Conservation (phyloP, 1,140 invertebrate species). For the Drosophila micromelanica region DNA sequence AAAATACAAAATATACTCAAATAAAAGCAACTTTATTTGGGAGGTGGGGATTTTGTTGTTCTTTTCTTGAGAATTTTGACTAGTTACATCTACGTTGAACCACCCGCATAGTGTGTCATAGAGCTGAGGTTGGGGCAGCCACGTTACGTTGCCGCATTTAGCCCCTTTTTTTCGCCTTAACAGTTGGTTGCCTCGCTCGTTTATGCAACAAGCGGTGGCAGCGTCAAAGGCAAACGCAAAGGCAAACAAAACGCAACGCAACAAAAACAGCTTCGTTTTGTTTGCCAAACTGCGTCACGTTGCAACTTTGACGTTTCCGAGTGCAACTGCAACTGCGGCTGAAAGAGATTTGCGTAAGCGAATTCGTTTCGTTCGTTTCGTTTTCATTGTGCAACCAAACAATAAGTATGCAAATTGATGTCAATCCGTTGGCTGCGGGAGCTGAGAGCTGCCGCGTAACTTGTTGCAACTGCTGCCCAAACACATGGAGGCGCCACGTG, state of each 20-base stretch:
- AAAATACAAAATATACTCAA: no score
- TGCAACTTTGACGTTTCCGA: slow-evolving; percentile 52
- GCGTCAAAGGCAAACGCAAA: slow-evolving; percentile 11
- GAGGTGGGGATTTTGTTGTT: neutral
- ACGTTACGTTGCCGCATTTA: neutral
- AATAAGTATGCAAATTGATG: slow-evolving; percentile 47
- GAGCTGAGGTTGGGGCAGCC: no score
- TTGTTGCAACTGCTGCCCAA: slow-evolving; percentile 46
- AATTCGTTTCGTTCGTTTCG: slow-evolving; percentile 62
- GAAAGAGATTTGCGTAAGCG: slow-evolving; percentile 78
- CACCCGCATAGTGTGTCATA: neutral
- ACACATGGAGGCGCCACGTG: slow-evolving; percentile 38
- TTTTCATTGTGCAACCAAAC: slow-evolving; percentile 43
- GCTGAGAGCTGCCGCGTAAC: slow-evolving; percentile 32
- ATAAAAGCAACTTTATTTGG: no score
- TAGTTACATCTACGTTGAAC: slow-evolving; percentile 26
- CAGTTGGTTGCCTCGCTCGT: slow-evolving; percentile 60
- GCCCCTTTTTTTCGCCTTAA: slow-evolving; percentile 37
- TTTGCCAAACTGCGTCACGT: slow-evolving; percentile 76
- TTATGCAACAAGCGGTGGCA: slow-evolving; percentile 69
- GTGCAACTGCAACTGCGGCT: slow-evolving; percentile 28
- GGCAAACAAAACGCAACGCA: slow-evolving; percentile 40
- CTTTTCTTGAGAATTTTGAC: neutral
- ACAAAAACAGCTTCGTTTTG: slow-evolving; percentile 58
- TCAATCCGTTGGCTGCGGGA: slow-evolving; percentile 24